A percentile compares a stretch with the other conserved stretches of the same genome.
Evolutionary conservation across 2,797 vertebrate genomes (phyloP).

Genomic region (Cossypha caffra): DNA sequence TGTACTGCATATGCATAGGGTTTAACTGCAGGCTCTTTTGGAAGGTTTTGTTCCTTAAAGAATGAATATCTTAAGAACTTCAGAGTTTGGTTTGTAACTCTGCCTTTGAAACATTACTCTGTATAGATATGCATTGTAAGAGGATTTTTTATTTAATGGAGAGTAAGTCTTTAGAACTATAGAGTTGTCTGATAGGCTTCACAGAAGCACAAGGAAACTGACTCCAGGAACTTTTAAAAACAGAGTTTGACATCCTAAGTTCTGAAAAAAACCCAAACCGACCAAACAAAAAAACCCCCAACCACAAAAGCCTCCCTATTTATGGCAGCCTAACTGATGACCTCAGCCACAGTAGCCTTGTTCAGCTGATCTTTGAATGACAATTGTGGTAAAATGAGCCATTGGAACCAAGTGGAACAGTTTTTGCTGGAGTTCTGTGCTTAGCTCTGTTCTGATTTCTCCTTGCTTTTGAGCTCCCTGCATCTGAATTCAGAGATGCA

Average conservation of each 20-base stretch:
- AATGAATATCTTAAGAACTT: background rate
- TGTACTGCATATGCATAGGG: background rate
- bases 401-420: background rate
- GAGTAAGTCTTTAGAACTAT: background rate
- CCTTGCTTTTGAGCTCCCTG: background rate
- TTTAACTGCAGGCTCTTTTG: background rate
- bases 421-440: background rate
- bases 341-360: background rate
- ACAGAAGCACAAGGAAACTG: background rate
- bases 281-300: fast-evolving
- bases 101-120: background rate
- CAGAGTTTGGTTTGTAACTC: background rate
- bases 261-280: background rate
- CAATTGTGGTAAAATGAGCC: background rate
- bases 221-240: background rate
- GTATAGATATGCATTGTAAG: background rate
- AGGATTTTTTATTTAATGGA: background rate
- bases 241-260: background rate
- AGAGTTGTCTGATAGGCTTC: background rate
- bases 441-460: background rate
- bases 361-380: background rate
- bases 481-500: background rate
- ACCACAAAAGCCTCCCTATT: fast-evolving
- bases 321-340: background rate
- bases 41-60: background rate